phyloP scores from a whole-genome alignment of 2,888 invertebrate species.

The Sericinus montela region DNA sequence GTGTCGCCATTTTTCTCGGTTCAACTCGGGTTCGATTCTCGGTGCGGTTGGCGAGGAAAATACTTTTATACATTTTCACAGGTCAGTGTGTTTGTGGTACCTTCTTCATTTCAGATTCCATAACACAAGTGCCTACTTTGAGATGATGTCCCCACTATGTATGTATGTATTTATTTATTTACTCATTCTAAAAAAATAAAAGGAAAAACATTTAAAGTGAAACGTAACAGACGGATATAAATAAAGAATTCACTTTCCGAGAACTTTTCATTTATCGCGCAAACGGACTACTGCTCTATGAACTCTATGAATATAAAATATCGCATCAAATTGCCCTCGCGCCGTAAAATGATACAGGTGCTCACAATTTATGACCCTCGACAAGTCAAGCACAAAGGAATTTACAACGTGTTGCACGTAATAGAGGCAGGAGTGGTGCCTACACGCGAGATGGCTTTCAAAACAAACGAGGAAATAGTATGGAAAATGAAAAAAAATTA shows the following conservation, averaged over 20 bases:
- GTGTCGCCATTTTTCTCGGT: too few relatives aligned
- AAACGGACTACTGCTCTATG: not conserved
- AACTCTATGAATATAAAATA: constrained; percentile 13
- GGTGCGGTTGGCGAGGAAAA: too few relatives aligned
- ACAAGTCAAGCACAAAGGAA: constrained; percentile 18
- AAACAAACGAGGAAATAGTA: constrained; percentile 5
- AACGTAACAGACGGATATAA: not conserved
- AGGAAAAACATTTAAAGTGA: too few relatives aligned
- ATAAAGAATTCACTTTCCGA: not conserved
- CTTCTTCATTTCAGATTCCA: too few relatives aligned
- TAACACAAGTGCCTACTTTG: too few relatives aligned
- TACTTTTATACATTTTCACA: too few relatives aligned
- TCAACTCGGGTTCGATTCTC: too few relatives aligned
- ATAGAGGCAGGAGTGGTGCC: constrained; percentile 14
- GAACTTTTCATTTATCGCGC: not conserved
- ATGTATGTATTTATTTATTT: too few relatives aligned
- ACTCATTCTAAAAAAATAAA: too few relatives aligned
- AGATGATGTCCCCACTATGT: too few relatives aligned
- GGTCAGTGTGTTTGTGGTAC: too few relatives aligned
- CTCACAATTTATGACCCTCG: constrained; percentile 17
- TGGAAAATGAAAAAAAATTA: not conserved
- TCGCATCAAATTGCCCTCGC: constrained; percentile 6
- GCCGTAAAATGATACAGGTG: constrained; percentile 15
- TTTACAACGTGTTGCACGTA: constrained; percentile 17
- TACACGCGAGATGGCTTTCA: constrained; percentile 1